Evolutionary conservation across 1,140 invertebrate genomes (phyloP), one percentile per base, ranked within the genome.

Genomic region (Aphaenogaster rudis): DNA sequence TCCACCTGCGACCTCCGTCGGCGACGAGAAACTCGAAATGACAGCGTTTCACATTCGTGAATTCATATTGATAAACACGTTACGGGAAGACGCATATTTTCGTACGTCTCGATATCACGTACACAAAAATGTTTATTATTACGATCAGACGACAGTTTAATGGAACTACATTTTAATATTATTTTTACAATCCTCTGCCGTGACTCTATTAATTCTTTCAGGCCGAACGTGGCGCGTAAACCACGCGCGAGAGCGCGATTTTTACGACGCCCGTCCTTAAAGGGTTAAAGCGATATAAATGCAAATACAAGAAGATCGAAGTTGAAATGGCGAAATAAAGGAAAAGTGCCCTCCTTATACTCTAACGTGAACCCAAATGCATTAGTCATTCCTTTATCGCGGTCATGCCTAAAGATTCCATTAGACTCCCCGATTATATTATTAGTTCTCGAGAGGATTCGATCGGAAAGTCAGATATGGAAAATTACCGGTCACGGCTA

Each of bases 401-500:
- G 69, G 67, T 36, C 67, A 48, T 82, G 80, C 67, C 42, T 84
- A 74, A 84, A 74, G 80, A 84, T 84, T 74, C 80, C 80, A 84
- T 84, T 84, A 84, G 67, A 84, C 69, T 74, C 17, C 42, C 42
- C 80, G 69, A 84, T 84, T 84, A 74, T 50, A 61, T 84, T 84
- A 84, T 84, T 84, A 84, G 54, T 84, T 74, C 67, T 71, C 80
- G 54, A 21, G 69, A 74, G 69, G 54, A 74, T 82, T 74, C 42
- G 80, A 82, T 84, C 54, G 67, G 69, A 74, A 74, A 61, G 69
- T 84, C 80, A 84, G 80, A 84, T 74, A 74, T 48, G 69, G 80
- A 61, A 74, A 84, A 84, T 84, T 74, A 84, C 54, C 52, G 67
- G 80, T 82, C 80, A 74, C 67, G 80, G 52, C 42, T 63, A 80